These are phyloP conservation scores for Trissolcus japonicus DNA, from an alignment of 2,888 invertebrate species.

Conservation along the genomic window DNA sequence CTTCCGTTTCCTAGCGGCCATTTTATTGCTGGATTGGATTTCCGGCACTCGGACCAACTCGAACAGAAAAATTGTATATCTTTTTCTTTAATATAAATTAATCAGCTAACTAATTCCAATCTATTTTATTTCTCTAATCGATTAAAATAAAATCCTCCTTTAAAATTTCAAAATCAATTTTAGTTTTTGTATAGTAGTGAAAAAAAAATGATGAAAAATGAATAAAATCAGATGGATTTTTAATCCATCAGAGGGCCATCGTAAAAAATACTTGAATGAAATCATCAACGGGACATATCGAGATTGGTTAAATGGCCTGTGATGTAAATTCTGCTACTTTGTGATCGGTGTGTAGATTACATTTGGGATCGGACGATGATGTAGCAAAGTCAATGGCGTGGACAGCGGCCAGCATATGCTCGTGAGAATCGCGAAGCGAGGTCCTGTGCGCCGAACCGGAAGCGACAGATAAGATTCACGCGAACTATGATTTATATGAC, in stretches of 20 bases:
- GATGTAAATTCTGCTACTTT: constrained; percentile 33
- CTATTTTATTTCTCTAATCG: too few species aligned
- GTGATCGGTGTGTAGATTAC: constrained; percentile 57
- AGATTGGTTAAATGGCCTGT: constrained; percentile 41
- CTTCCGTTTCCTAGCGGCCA: constrained; percentile 76
- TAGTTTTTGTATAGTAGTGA: too few species aligned
- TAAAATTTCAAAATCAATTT: too few species aligned
- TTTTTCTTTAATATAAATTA: constrained; percentile 8
- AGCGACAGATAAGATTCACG: constrained; percentile 74
- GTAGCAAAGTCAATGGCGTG: constrained; percentile 75
- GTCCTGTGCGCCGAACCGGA: constrained; percentile 72
- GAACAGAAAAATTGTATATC: constrained; percentile 39
- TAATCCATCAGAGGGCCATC: too few species aligned
- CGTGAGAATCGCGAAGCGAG: constrained; percentile 62
- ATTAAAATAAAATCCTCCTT: too few species aligned
- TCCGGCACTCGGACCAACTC: constrained; percentile 63
- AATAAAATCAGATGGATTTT: neutral
- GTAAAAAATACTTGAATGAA: constrained; percentile 22
- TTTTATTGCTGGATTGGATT: constrained; percentile 75
- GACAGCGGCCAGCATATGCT: constrained; percentile 76
- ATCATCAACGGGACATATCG: constrained; percentile 23
- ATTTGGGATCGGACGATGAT: constrained; percentile 59
- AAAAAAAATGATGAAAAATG: too few species aligned
- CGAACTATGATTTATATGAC: constrained; percentile 70
- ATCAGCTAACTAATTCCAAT: too few species aligned